Evolutionary conservation across 2,888 invertebrate species (phyloP).

Genomic region (Drosophila ezoana): DNA sequence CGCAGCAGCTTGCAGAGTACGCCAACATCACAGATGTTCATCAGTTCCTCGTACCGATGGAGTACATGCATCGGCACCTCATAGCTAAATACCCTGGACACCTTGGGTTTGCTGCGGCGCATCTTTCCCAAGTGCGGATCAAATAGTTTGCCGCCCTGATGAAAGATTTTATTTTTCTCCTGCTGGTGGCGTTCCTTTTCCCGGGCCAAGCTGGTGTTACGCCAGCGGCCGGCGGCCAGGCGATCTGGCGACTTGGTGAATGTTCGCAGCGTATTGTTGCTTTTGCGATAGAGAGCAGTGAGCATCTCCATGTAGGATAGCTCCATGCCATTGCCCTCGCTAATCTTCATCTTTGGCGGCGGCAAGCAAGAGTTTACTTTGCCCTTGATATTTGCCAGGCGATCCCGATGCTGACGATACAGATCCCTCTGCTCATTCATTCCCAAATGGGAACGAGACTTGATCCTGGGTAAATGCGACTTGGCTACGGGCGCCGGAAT

Average conservation of each 20-base stretch:
- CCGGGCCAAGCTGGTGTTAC: slow-evolving; percentile 55
- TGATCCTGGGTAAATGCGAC: slow-evolving; percentile 3
- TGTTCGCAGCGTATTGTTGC: slow-evolving; percentile 52
- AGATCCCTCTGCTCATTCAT: slow-evolving; percentile 60
- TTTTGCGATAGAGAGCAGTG: slow-evolving; percentile 65
- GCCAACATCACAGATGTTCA: slow-evolving; percentile 58
- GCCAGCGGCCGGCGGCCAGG: slow-evolving; percentile 67
- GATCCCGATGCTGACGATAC: slow-evolving; percentile 72
- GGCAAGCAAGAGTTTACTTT: slow-evolving; percentile 63
- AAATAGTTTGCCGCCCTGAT: slow-evolving; percentile 63
- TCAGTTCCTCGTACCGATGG: slow-evolving; percentile 73
- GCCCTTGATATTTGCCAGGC: slow-evolving; percentile 73
- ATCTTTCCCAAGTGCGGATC: slow-evolving; percentile 48
- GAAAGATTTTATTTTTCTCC: slow-evolving; percentile 53
- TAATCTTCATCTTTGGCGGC: slow-evolving; percentile 39
- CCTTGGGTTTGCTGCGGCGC: slow-evolving; percentile 17
- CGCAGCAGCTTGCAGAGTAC: slow-evolving; percentile 74
- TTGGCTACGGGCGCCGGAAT: slow-evolving; percentile 38
- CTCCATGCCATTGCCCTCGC: slow-evolving; percentile 65
- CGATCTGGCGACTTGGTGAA: slow-evolving; percentile 69
- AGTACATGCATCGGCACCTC: slow-evolving; percentile 73
- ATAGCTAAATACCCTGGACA: slow-evolving; percentile 47
- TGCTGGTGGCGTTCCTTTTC: slow-evolving; percentile 57
- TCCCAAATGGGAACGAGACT: slow-evolving; percentile 47
- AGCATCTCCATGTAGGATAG: slow-evolving; percentile 76